Conservation (phyloP, 2,797 vertebrate genomes). For the Myotis vivesi region DNA sequence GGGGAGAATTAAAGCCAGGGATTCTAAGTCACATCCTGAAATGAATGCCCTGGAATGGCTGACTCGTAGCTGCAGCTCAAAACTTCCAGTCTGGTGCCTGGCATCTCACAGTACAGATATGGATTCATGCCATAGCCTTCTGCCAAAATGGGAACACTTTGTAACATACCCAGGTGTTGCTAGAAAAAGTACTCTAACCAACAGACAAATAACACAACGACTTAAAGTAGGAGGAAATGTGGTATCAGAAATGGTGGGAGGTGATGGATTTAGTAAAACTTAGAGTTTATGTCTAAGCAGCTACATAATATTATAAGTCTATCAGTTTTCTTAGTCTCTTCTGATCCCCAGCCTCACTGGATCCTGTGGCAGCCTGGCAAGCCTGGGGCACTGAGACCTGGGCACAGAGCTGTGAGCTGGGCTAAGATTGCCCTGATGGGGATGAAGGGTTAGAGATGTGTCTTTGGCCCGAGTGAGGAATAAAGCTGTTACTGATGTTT, state of each 20-base stretch:
- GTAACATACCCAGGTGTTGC: not conserved
- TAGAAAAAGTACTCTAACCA: not conserved
- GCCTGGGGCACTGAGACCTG: too few relatives aligned
- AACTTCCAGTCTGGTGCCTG: not conserved
- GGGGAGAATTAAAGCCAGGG: not conserved
- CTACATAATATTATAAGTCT: not conserved
- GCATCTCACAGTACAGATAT: not conserved
- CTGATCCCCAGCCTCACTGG: too few relatives aligned
- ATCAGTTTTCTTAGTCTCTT: not conserved
- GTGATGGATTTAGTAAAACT: not conserved
- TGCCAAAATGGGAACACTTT: not conserved
- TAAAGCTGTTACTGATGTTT: too few relatives aligned
- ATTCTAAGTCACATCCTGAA: not conserved
- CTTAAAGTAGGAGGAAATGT: not conserved
- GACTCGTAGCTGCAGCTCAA: not conserved
- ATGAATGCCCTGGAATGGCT: not conserved
- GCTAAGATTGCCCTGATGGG: too few relatives aligned
- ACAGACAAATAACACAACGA: not conserved
- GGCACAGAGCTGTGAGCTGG: too few relatives aligned
- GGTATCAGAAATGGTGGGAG: not conserved
- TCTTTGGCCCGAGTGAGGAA: too few relatives aligned
- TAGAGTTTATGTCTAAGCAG: not conserved
- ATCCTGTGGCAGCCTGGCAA: too few relatives aligned
- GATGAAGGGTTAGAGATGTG: too few relatives aligned
- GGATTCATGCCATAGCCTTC: not conserved